Conservation (phyloP, 1,140 invertebrate genomes). For the Drosophila obscura region DNA sequence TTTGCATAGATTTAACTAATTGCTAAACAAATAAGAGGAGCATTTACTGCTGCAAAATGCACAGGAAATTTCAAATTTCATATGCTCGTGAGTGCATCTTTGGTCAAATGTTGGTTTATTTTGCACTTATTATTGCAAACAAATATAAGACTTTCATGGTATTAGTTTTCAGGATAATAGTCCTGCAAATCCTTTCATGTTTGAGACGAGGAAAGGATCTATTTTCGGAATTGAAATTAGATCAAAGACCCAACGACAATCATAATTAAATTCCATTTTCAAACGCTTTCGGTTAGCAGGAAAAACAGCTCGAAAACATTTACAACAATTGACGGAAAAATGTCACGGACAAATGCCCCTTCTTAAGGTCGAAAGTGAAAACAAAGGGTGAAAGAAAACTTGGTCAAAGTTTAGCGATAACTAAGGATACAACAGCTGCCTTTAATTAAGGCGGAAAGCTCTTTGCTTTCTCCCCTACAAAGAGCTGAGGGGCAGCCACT, state of each 20-base stretch:
- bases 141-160: background rate
- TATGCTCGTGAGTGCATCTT: constrained; percentile 20
- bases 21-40: constrained; percentile 44
- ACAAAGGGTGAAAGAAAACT: constrained; percentile 46
- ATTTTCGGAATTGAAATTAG: constrained; percentile 30
- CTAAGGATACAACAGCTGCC: constrained; percentile 52
- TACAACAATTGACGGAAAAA: constrained; percentile 21
- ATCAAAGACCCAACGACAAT: constrained; percentile 49
- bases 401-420: constrained; percentile 65
- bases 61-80: constrained; percentile 26
- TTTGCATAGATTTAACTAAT: constrained; percentile 59
- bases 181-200: background rate
- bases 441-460: constrained; percentile 67
- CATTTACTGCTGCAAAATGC: constrained; percentile 13
- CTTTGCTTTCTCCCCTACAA: constrained; percentile 7
- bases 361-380: constrained; percentile 37
- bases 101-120: constrained; percentile 42
- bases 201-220: background rate
- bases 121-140: constrained; percentile 18
- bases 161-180: constrained; percentile 3
- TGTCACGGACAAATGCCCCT: constrained; percentile 21
- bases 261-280: constrained; percentile 66
- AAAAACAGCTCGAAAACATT: constrained; percentile 34
- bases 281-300: constrained; percentile 72
- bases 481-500: constrained; percentile 17